Conservation (phyloP, 2,888 invertebrate genomes). For the Rapana venosa region DNA sequence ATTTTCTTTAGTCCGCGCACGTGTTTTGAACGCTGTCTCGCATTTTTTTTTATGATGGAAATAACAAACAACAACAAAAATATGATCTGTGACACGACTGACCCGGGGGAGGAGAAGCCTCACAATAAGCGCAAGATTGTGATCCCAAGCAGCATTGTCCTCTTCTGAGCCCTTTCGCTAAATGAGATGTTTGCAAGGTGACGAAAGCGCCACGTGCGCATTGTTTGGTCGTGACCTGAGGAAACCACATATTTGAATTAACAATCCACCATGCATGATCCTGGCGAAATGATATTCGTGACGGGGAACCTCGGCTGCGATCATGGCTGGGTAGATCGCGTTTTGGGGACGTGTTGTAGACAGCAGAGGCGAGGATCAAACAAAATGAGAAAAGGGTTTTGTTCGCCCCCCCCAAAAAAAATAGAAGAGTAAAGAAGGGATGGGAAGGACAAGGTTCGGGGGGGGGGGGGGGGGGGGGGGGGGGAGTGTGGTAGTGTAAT, state of each 20-base stretch:
- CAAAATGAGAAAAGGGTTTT: background rate
- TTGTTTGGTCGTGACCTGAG: background rate
- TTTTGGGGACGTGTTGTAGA: background rate
- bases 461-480: background rate
- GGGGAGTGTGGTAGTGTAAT: background rate
- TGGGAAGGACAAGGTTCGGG: background rate
- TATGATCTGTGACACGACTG: background rate
- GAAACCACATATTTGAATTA: slow-evolving; percentile 36
- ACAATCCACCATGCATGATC: slow-evolving; percentile 9
- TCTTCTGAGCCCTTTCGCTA: background rate
- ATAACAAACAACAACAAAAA: too few species aligned
- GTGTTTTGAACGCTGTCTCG: background rate
- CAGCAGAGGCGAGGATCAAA: background rate
- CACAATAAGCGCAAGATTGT: too few species aligned
- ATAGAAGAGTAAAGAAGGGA: too few species aligned
- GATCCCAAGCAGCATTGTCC: slow-evolving; percentile 13
- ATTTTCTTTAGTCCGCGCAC: background rate
- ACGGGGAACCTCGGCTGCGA: background rate
- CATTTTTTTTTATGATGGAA: background rate
- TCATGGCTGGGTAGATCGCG: background rate
- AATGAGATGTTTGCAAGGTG: background rate
- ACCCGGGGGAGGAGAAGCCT: background rate
- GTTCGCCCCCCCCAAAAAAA: too few species aligned
- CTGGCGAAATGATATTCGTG: background rate
- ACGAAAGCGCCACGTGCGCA: background rate